A percentile compares a stretch with the other conserved stretches of the same genome.
phyloP scores from a whole-genome alignment of 2,113 vertebrate genomes.

The Callopanchax toddi region DNA sequence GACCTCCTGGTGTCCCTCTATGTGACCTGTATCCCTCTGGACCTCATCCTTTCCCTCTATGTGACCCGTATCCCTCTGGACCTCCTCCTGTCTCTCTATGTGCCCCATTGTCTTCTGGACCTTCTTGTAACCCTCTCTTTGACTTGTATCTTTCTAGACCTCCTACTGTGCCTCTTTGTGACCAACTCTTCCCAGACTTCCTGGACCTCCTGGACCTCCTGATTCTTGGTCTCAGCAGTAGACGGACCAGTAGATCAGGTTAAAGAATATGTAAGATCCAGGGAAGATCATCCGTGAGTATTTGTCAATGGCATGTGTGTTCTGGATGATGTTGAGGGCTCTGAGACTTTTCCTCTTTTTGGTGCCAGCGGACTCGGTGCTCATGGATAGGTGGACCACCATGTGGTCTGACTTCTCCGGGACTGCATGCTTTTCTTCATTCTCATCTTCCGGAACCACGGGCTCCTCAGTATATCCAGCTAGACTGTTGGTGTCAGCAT shows the following conservation, averaged over 20 bases:
- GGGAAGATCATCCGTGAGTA: constrained; percentile 96
- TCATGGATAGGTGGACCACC: constrained; percentile 88
- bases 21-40: no score
- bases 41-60: no score
- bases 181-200: no score
- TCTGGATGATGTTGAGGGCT: constrained; percentile 88
- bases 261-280: constrained; percentile 95
- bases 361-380: constrained; percentile 82
- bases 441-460: constrained; percentile 82
- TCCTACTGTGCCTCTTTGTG: no score
- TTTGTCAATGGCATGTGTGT: constrained; percentile 94
- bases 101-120: no score
- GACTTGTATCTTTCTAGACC: no score
- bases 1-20: no score
- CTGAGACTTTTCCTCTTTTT: constrained; percentile 90
- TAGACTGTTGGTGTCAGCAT: constrained; percentile 91
- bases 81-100: no score
- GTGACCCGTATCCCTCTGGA: no score
- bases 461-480: constrained; percentile 88
- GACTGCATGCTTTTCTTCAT: constrained; percentile 79
- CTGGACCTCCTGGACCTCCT: not conserved
- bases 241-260: constrained; percentile 96
- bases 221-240: constrained; percentile 83
- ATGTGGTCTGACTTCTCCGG: constrained; percentile 88
- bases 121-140: no score